Conservation (phyloP, 1,140 invertebrate genomes). For the Drosophila orena region DNA sequence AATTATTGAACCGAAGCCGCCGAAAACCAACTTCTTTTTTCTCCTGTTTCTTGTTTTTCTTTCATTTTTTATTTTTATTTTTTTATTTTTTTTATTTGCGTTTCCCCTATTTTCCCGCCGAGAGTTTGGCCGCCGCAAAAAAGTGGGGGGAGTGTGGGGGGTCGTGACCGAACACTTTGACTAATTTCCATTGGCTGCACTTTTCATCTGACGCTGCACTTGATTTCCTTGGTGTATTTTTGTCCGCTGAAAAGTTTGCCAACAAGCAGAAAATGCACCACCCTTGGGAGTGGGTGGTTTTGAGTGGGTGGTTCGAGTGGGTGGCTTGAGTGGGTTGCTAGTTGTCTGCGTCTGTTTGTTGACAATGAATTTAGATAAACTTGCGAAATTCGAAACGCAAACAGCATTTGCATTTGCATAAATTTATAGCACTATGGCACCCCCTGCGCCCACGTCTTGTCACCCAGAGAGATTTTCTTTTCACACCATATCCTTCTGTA, state of each 20-base stretch:
- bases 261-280: constrained; percentile 45
- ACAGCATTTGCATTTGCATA: constrained; percentile 80
- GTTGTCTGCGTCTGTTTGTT: constrained; percentile 64
- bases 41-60: too few relatives aligned
- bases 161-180: constrained; percentile 51
- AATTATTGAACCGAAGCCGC: constrained; percentile 60
- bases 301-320: too few relatives aligned
- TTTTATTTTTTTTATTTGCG: too few relatives aligned
- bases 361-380: constrained; percentile 83
- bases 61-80: too few relatives aligned
- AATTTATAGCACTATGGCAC: constrained; percentile 54
- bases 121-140: background rate
- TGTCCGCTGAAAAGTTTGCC: constrained; percentile 59
- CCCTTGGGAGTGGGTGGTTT: background rate
- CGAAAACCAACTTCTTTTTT: background rate
- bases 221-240: constrained; percentile 75
- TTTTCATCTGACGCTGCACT: constrained; percentile 53
- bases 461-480: constrained; percentile 22
- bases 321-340: background rate
- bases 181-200: constrained; percentile 61
- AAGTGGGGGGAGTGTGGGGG: too few relatives aligned
- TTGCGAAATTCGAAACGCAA: constrained; percentile 78
- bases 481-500: constrained; percentile 21
- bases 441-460: background rate
- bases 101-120: background rate